Base-by-base conservation (phyloP, 2,113 vertebrate species). In the Caretta caretta region DNA sequence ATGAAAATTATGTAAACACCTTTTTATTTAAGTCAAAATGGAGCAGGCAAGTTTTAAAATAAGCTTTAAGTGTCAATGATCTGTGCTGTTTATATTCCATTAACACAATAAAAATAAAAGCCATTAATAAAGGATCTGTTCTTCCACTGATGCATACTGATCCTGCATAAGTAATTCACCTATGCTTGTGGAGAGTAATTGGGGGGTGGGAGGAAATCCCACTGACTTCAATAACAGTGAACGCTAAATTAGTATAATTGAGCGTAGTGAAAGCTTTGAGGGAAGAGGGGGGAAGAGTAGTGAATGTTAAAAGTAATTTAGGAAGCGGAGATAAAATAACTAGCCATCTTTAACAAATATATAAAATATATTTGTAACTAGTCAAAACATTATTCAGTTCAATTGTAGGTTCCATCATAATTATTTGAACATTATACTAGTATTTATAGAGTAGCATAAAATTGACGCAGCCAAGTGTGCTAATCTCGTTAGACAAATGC, bases 21-120 rank as follows among this genome's bases (percentile, higher is more conserved):
- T 82, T 95, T 69, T 83, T 90, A 90, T 50, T 17, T 86, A 78
- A 49, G 57, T 53, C 4, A 4, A 27, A 91, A 2, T 53, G 31
- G 90, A 95, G 93, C 7, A 59, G 22, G 42, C 48, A 79, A 84
- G 35, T 5, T 92, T 25, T 31, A 87, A 90, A 12, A 1, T 69
- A 82, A 90, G 17, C 38, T 49, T 3, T 22, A 65, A 56, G 17
- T 82, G 80, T 31, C 5, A 87, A 85, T 20, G 88, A 81, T 76
- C 17, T 69, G 25, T 25, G 84, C 24, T 83, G 54, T 83, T 84
- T 53, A 86, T 80, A 96, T 90, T 6, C 54, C 42, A 72, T 46
- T 48, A 29, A 49, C n/a, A 50, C 3, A 13, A 83, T 54, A 84
- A 93, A 88, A 95, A 90, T 62, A 93, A 91, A 95, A 93, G 38